These are phyloP conservation scores for Gymnosoma rotundatum DNA, from an alignment of 2,888 invertebrate species.

Conservation along the genomic window DNA sequence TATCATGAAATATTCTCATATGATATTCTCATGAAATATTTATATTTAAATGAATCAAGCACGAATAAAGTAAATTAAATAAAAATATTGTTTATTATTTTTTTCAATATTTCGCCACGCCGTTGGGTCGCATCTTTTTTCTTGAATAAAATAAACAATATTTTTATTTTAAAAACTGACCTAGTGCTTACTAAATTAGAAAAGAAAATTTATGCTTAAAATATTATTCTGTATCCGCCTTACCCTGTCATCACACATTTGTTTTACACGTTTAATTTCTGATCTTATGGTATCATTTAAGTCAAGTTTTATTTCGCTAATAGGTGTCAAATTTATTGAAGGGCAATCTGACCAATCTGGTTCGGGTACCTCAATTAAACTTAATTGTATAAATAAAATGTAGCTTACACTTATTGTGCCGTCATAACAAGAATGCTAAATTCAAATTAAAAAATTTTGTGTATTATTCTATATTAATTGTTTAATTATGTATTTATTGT, in stretches of 20 bases:
- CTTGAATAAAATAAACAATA: too few species aligned
- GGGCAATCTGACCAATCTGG: constrained; percentile 78
- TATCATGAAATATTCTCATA: too few species aligned
- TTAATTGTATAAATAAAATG: constrained; percentile 78
- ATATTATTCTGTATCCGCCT: constrained; percentile 50
- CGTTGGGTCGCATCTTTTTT: too few species aligned
- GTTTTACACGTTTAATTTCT: constrained; percentile 82
- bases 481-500: background rate
- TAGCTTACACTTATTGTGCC: constrained; percentile 81
- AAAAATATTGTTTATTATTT: background rate
- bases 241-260: constrained; percentile 80
- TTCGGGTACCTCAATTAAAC: constrained; percentile 78
- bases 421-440: constrained; percentile 81
- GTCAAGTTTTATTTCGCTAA: constrained; percentile 83
- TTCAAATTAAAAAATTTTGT: background rate
- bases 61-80: too few species aligned
- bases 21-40: too few species aligned
- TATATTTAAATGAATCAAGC: too few species aligned
- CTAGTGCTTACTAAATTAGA: too few species aligned
- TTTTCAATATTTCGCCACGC: too few species aligned
- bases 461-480: background rate
- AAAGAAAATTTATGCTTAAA: too few species aligned
- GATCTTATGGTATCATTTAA: constrained; percentile 81
- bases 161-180: too few species aligned
- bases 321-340: constrained; percentile 71